phyloP scores from a whole-genome alignment of 2,797 vertebrate genomes.

The Bradypus variegatus region DNA sequence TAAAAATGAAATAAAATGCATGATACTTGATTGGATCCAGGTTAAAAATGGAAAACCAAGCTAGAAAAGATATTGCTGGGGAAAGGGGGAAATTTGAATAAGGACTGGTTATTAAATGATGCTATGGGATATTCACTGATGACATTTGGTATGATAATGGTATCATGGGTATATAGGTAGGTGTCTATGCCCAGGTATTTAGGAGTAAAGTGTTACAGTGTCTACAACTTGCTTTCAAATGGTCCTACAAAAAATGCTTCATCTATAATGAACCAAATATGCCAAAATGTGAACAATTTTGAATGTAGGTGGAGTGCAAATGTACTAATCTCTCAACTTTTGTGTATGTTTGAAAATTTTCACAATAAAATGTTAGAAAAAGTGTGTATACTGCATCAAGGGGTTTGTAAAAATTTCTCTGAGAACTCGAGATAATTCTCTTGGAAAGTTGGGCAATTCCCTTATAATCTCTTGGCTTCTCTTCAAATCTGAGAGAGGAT shows the following conservation, averaged over 20 bases:
- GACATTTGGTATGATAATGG: background rate
- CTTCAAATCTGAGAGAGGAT: background rate
- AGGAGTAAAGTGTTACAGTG: background rate
- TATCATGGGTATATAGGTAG: background rate
- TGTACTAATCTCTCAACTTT: background rate
- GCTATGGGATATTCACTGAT: background rate
- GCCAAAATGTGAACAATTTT: background rate
- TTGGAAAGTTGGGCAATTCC: background rate
- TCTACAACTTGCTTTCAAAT: background rate
- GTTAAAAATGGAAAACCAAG: background rate
- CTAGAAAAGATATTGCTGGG: background rate
- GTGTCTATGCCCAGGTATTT: background rate
- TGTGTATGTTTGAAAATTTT: background rate
- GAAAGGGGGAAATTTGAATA: background rate
- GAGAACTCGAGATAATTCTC: background rate
- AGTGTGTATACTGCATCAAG: background rate
- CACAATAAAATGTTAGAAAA: background rate
- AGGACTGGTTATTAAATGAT: background rate
- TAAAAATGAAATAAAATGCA: background rate
- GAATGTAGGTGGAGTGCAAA: background rate
- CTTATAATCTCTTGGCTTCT: background rate
- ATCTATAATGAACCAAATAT: background rate
- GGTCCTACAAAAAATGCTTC: background rate
- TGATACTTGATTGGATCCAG: background rate
- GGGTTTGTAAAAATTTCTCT: background rate